Conservation (phyloP, 2,113 vertebrate genomes). For the Stigmatopora nigra region DNA sequence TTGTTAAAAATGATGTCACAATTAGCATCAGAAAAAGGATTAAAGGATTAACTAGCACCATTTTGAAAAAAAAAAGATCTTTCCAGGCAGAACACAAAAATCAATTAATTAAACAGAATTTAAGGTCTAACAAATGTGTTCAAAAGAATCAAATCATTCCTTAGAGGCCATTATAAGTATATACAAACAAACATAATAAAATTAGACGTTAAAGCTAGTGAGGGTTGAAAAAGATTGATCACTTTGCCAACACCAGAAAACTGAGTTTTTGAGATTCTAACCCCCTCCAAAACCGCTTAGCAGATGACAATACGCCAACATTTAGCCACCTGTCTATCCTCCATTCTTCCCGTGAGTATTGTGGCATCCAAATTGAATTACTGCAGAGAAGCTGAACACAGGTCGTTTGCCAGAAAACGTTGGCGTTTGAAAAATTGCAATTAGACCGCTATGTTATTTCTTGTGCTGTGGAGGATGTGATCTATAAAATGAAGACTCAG, state of each 20-base stretch:
- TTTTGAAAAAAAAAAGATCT: background rate
- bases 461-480: background rate
- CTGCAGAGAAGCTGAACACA: background rate
- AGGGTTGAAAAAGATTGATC: no score
- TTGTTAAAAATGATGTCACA: background rate
- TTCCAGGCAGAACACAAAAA: background rate
- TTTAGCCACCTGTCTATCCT: constrained; percentile 34
- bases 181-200: no score
- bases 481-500: constrained; percentile 13
- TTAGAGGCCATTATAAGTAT: no score
- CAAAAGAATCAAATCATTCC: no score
- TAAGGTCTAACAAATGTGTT: no score
- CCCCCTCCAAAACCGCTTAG: constrained; percentile 14
- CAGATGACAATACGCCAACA: constrained; percentile 19
- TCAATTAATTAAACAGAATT: no score
- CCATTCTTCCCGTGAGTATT: constrained; percentile 15
- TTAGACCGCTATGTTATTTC: constrained; percentile 13
- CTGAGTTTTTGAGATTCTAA: background rate
- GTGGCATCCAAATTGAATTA: constrained; percentile 21
- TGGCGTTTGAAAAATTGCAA: constrained; percentile 7
- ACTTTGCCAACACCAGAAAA: no score
- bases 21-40: background rate
- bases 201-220: no score
- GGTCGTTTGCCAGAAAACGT: constrained; percentile 5
- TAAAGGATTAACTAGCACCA: background rate